Evolutionary conservation across 2,888 invertebrate species (phyloP), one percentile per base, ranked within the genome.

Genomic region (Agelastica alni): DNA sequence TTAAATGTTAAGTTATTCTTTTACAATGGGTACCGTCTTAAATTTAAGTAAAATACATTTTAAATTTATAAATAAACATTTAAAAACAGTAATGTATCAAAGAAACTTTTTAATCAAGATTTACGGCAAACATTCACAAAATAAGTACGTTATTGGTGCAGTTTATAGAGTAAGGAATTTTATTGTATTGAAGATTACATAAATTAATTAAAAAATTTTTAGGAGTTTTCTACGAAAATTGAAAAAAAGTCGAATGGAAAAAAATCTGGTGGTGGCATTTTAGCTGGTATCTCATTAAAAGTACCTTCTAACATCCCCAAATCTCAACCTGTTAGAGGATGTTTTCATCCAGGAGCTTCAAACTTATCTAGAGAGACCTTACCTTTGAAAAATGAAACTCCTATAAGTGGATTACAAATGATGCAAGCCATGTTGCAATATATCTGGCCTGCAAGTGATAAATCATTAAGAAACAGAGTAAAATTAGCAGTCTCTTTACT

Each of bases 391-490:
- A 78, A 80, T 32, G 79, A 80, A 69, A 58, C 74, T 51, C 79
- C 83, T 43, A 84, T 93, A 57, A 81, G 88, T 5, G 83, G 88
- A 60, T 69, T 79, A 66, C 87, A 93, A 70, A 96, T 97, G 89
- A 71, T 96, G 18, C 83, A 83, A 62, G 89, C 89, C 44, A 96
- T 98, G 94, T 75, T 93, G 74, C 84, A 84, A 44, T 95, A 96
- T 78, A 89, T 98, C 52, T 98, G 98, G 98, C 98, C 98, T 17
- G 89, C 92, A 81, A 91, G 93, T 74, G 89, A 94, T 71, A 77
- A 81, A 55, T 81, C 83, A 63, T 87, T 93, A 58, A 81, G 85
- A 65, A 81, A 83, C 60, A 56, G 96, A 59, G 98, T 99, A 12
- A 83, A 89, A 70, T 69, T 93, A 36, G 94, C 99, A 4, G 75